Percentiles rank a stretch among this genome's conserved stretches.
Evolutionary conservation across 2,888 invertebrate genomes (phyloP).

Genomic region (Melanostoma scalare): DNA sequence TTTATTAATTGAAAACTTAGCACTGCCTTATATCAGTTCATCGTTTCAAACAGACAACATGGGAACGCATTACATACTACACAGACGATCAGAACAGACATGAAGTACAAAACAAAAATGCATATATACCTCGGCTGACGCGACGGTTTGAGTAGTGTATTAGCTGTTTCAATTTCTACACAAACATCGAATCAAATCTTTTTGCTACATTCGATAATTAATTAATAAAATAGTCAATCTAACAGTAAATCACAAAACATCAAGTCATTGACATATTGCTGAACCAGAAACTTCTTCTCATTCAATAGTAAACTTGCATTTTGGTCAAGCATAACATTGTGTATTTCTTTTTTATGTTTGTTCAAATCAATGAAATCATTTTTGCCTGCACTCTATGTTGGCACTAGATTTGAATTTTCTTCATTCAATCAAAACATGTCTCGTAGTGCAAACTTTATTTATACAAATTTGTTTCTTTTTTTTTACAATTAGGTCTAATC

Average conservation of each 20-base stretch:
- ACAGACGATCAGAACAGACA: too few relatives aligned
- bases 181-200: neutral
- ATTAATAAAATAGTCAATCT: conserved; percentile 25
- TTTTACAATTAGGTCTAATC: conserved; percentile 89
- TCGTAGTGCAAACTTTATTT: conserved; percentile 32
- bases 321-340: conserved; percentile 60
- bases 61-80: too few relatives aligned
- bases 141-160: too few relatives aligned
- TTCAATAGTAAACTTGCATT: conserved; percentile 45
- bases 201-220: conserved; percentile 5
- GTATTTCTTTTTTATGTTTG: conserved; percentile 34
- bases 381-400: conserved; percentile 61
- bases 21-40: too few relatives aligned
- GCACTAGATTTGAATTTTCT: conserved; percentile 20
- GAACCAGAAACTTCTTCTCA: conserved; percentile 29
- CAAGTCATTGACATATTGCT: conserved; percentile 19
- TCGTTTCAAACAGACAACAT: too few relatives aligned
- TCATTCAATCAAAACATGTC: neutral
- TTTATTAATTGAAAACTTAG: too few relatives aligned
- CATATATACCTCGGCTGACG: too few relatives aligned
- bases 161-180: too few relatives aligned
- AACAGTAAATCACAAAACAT: conserved; percentile 31
- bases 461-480: conserved; percentile 26
- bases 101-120: too few relatives aligned
- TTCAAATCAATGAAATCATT: conserved; percentile 18